Evolutionary conservation across 1,140 invertebrate species (phyloP).

Genomic region (Ctenoplectra terminalis): DNA sequence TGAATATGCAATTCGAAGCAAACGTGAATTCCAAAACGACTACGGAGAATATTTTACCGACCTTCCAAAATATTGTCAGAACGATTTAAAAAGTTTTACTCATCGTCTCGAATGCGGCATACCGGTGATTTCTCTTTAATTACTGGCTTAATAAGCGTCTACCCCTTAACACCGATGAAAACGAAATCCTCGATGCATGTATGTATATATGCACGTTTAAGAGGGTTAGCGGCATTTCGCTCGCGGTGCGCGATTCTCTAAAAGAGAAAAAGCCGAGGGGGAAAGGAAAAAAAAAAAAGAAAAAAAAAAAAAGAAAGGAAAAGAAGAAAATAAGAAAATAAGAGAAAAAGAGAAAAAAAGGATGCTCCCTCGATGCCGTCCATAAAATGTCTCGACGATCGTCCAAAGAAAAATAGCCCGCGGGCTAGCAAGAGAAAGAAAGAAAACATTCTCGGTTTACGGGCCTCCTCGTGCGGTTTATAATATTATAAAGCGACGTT

Average conservation of each 20-base stretch:
- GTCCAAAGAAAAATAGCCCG: constrained; percentile 40
- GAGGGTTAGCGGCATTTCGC: not conserved
- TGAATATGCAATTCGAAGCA: not conserved
- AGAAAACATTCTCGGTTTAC: constrained; percentile 50
- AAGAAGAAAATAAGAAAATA: not conserved
- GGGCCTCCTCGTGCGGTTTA: constrained; percentile 44
- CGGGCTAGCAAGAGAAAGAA: not conserved
- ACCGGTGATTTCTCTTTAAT: not conserved
- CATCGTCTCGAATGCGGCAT: not conserved
- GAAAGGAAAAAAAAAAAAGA: not conserved
- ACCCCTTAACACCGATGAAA: constrained; percentile 28
- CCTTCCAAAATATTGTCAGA: not conserved
- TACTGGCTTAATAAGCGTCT: not conserved
- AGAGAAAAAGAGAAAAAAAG: not conserved
- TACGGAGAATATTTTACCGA: not conserved
- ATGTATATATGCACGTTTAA: not conserved
- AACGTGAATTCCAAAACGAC: not conserved
- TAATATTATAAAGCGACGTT: constrained; percentile 47
- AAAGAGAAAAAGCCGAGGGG: not conserved
- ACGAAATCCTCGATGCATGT: not conserved
- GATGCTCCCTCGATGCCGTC: not conserved
- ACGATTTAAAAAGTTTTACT: constrained; percentile 13
- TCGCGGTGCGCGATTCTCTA: not conserved
- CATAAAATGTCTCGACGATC: constrained; percentile 40
- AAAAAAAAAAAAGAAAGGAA: too few species aligned